A percentile compares a stretch with the other conserved stretches of the same genome.
These are phyloP conservation scores for Melolontha melolontha DNA, from an alignment of 2,888 invertebrate species.

Conservation along the genomic window DNA sequence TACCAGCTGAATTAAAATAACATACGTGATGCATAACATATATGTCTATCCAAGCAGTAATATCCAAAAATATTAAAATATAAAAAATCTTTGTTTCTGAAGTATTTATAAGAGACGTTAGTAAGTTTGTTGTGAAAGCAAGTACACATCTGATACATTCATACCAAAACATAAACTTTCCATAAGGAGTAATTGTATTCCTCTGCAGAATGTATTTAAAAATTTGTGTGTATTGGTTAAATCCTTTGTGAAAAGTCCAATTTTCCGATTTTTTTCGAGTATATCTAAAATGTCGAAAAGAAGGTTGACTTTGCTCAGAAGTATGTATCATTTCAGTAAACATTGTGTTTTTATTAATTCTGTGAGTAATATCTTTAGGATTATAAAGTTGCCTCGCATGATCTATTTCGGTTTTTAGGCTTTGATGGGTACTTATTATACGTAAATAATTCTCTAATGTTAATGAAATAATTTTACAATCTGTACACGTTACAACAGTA, in stretches of 20 bases:
- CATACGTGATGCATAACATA: slow-evolving; percentile 52
- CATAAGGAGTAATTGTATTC: slow-evolving; percentile 46
- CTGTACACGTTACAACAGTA: slow-evolving; percentile 49
- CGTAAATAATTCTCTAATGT: slow-evolving; percentile 14
- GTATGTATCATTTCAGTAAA: neutral
- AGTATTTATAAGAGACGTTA: slow-evolving; percentile 43
- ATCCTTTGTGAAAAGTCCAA: slow-evolving; percentile 30
- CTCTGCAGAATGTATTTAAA: slow-evolving; percentile 44
- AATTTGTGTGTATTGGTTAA: neutral
- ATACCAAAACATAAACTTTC: slow-evolving; percentile 49
- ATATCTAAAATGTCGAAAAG: slow-evolving; percentile 31
- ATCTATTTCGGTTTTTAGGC: slow-evolving; percentile 20
- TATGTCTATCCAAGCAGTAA: slow-evolving; percentile 49
- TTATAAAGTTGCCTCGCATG: neutral
- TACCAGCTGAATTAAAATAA: slow-evolving; percentile 49
- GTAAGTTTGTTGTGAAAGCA: slow-evolving; percentile 44
- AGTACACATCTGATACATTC: slow-evolving; percentile 47
- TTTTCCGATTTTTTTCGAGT: slow-evolving; percentile 32
- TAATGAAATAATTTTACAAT: slow-evolving; percentile 46
- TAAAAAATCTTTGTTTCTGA: slow-evolving; percentile 31
- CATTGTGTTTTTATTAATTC: neutral
- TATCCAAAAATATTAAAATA: slow-evolving; percentile 45
- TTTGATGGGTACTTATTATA: slow-evolving; percentile 9
- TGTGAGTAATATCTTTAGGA: neutral
- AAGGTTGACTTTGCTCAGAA: neutral